Conservation (phyloP, 2,797 vertebrate genomes). For the Poliocrania exsul region DNA sequence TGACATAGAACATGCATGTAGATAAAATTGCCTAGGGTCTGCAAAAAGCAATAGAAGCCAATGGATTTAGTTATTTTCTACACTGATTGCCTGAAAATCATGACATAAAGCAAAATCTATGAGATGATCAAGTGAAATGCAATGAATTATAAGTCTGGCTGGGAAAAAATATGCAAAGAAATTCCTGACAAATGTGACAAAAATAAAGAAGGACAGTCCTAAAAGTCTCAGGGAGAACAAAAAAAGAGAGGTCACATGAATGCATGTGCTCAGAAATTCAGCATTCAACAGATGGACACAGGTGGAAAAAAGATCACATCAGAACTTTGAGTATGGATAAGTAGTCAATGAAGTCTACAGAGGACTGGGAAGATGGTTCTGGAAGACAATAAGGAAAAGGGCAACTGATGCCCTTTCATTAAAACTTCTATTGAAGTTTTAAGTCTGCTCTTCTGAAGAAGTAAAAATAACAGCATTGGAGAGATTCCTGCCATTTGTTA, state of each 20-base stretch:
- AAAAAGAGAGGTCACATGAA: neutral
- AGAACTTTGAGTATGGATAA: neutral
- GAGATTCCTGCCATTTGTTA: neutral
- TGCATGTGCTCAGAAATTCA: neutral
- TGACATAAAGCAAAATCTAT: neutral
- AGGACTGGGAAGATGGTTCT: neutral
- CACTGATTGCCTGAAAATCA: neutral
- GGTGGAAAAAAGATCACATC: conserved; percentile 6
- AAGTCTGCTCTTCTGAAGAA: neutral
- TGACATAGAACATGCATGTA: neutral
- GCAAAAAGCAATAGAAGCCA: neutral
- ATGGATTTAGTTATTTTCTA: neutral
- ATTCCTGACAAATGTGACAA: neutral
- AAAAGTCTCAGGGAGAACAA: neutral
- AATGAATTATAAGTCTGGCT: neutral
- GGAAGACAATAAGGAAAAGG: neutral
- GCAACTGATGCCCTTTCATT: neutral
- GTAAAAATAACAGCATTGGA: neutral
- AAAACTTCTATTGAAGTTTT: neutral
- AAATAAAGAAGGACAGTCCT: neutral
- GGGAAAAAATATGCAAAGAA: neutral
- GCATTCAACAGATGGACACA: neutral
- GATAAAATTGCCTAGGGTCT: neutral
- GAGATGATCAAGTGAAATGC: neutral
- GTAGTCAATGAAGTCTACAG: neutral